These are phyloP conservation scores for Hydriomena furcata DNA, from an alignment of 2,888 invertebrate genomes.

Conservation along the genomic window DNA sequence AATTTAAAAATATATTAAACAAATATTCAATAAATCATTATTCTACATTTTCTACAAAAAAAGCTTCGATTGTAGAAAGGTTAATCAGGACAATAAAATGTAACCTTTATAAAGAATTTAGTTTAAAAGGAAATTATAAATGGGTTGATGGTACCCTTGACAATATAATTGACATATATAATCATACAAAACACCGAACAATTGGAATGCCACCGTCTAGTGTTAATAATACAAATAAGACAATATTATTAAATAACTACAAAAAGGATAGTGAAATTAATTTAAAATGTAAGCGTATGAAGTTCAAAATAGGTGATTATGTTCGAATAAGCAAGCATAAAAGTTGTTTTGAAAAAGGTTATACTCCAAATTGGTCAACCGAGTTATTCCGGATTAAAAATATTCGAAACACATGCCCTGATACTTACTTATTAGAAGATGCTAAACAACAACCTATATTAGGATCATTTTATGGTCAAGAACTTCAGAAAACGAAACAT, in stretches of 20 bases:
- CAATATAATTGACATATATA: background rate
- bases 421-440: conserved; percentile 13
- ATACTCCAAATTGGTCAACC: conserved; percentile 41
- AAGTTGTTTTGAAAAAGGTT: conserved; percentile 11
- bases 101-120: conserved; percentile 7
- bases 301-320: background rate
- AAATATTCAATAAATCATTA: conserved; percentile 38
- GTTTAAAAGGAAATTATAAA: conserved; percentile 12
- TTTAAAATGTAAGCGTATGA: no score
- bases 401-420: background rate
- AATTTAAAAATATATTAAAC: conserved; percentile 38
- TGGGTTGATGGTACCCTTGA: conserved; percentile 4
- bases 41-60: conserved; percentile 22
- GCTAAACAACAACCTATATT: conserved; percentile 1
- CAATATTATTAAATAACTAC: background rate
- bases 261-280: background rate
- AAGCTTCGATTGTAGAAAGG: conserved; percentile 30
- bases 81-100: conserved; percentile 9
- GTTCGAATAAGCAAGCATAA: conserved; percentile 7
- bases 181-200: background rate
- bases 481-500: conserved; percentile 1
- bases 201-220: background rate
- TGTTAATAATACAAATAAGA: background rate
- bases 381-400: conserved; percentile 9
- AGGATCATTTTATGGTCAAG: conserved; percentile 16